phyloP scores from a whole-genome alignment of 1,140 invertebrate species.

The Lineus longissimus region DNA sequence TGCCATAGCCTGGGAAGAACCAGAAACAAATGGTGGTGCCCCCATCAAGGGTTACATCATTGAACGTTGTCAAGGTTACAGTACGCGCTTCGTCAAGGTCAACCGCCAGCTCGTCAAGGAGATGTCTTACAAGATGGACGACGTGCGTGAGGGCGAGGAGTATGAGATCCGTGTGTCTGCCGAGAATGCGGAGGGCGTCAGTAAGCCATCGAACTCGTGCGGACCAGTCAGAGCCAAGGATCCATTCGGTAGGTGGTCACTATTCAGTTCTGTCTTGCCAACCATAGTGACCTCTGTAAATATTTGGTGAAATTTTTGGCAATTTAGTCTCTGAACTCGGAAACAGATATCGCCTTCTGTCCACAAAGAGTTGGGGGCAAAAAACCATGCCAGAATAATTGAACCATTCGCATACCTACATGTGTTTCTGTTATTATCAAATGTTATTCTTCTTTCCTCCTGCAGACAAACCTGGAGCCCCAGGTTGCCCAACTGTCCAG shows the following conservation, averaged over 20 bases:
- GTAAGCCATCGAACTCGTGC: slow-evolving; percentile 61
- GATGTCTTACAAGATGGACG: slow-evolving; percentile 36
- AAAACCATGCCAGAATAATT: too few species aligned
- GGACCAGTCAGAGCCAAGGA: slow-evolving; percentile 22
- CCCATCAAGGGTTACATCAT: slow-evolving; percentile 87
- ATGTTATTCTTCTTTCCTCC: not conserved
- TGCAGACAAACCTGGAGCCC: slow-evolving; percentile 78
- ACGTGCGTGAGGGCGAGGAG: slow-evolving; percentile 85
- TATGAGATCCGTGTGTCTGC: slow-evolving; percentile 92
- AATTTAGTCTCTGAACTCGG: too few species aligned
- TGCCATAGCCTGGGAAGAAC: slow-evolving; percentile 76
- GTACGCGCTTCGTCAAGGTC: slow-evolving; percentile 61
- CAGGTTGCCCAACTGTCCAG: slow-evolving; percentile 78
- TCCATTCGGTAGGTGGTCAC: slow-evolving; percentile 24
- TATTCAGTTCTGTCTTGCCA: not conserved
- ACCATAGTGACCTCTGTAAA: too few species aligned
- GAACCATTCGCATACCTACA: not conserved
- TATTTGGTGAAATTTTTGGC: too few species aligned
- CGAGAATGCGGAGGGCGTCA: slow-evolving; percentile 85
- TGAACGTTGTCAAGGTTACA: slow-evolving; percentile 69
- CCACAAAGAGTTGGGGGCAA: too few species aligned
- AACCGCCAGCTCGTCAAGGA: slow-evolving; percentile 29
- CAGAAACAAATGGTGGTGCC: slow-evolving; percentile 93
- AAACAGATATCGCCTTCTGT: too few species aligned
- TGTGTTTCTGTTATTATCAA: not conserved